Evolutionary conservation across 2,888 invertebrate genomes (phyloP).

Genomic region (Hirtodrosophila cameraria): DNA sequence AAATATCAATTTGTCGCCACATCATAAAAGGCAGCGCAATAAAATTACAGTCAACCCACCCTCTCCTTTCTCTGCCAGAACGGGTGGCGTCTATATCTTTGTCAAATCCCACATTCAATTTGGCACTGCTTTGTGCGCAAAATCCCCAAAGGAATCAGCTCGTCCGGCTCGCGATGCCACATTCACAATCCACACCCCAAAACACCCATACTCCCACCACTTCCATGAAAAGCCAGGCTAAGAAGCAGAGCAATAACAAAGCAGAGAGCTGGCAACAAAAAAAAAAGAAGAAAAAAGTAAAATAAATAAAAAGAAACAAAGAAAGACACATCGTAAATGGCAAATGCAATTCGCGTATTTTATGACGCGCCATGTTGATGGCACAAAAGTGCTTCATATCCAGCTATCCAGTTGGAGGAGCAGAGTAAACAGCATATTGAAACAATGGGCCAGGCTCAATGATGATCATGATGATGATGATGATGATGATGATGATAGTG

Average conservation of each 20-base stretch:
- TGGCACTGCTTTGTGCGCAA: constrained; percentile 78
- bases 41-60: constrained; percentile 75
- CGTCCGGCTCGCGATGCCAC: constrained; percentile 42
- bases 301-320: constrained; percentile 41
- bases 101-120: constrained; percentile 80
- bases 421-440: constrained; percentile 21
- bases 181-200: not conserved
- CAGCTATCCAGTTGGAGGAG: constrained; percentile 18
- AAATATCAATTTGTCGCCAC: constrained; percentile 81
- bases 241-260: constrained; percentile 53
- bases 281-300: constrained; percentile 21
- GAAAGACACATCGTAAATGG: constrained; percentile 78
- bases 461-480: too few species aligned
- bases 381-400: constrained; percentile 72
- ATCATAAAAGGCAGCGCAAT: constrained; percentile 81
- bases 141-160: constrained; percentile 80
- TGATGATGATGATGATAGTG: constrained; percentile 55
- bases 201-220: not conserved
- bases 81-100: constrained; percentile 50
- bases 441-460: constrained; percentile 55
- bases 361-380: constrained; percentile 80
- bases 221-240: constrained; percentile 47
- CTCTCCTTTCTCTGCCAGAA: not conserved
- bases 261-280: constrained; percentile 21
- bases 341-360: constrained; percentile 81